Conservation (phyloP, 2,797 vertebrate species). For the Monodelphis domestica region DNA sequence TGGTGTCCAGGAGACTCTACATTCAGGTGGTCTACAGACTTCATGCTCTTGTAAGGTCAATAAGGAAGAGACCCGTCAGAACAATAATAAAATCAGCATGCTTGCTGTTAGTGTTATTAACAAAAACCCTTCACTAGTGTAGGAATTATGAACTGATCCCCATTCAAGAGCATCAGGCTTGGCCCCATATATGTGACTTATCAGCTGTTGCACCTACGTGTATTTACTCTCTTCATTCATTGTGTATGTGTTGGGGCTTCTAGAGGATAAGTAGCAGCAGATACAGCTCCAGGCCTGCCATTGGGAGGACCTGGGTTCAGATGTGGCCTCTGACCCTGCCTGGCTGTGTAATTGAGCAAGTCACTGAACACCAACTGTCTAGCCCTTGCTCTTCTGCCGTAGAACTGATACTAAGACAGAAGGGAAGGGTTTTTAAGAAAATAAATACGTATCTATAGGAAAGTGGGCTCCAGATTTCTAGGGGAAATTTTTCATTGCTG, state of each 20-base stretch:
- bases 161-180: not conserved
- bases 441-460: not conserved
- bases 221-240: not conserved
- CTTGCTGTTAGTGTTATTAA: not conserved
- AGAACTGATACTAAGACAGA: too few species aligned
- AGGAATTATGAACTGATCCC: not conserved
- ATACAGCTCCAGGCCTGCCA: too few species aligned
- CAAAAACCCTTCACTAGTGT: not conserved
- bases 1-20: not conserved
- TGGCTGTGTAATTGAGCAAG: too few species aligned
- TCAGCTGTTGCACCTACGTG: not conserved
- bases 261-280: too few species aligned
- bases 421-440: too few species aligned
- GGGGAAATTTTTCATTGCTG: not conserved
- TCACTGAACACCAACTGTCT: too few species aligned
- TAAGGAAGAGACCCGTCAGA: not conserved
- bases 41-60: not conserved
- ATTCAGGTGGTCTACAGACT: not conserved
- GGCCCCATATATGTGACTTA: not conserved
- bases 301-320: too few species aligned
- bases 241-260: too few species aligned
- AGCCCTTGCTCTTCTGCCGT: too few species aligned
- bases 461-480: not conserved
- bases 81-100: not conserved
- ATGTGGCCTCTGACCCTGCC: too few species aligned